A percentile compares a stretch with the other conserved stretches of the same genome.
These are phyloP conservation scores for Ectemnius cavifrons DNA, from an alignment of 2,888 invertebrate genomes.

Conservation along the genomic window DNA sequence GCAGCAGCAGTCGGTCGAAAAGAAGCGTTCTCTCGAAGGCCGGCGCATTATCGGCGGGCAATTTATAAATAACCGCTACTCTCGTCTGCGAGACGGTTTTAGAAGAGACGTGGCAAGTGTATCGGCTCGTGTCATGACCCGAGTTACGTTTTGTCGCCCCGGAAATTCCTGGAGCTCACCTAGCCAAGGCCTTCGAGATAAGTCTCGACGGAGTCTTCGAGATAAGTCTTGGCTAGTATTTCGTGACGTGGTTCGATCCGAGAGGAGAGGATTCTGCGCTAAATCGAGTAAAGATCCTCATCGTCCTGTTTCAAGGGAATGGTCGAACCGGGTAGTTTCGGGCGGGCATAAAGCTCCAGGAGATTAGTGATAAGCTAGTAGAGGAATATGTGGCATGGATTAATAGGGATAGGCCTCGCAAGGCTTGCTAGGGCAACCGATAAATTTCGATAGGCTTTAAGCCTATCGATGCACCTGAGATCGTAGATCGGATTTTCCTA, in stretches of 20 bases:
- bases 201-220: not conserved
- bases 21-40: conserved; percentile 1
- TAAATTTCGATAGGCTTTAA: conserved; percentile 54
- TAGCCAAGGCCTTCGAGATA: not conserved
- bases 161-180: not conserved
- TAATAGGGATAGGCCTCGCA: conserved; percentile 28
- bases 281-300: conserved; percentile 43
- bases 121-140: conserved; percentile 9
- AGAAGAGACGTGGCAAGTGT: conserved; percentile 11
- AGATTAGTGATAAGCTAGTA: conserved; percentile 49
- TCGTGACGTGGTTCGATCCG: not conserved
- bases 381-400: conserved; percentile 45
- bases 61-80: conserved; percentile 6
- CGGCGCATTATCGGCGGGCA: not conserved
- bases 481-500: conserved; percentile 40
- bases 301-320: conserved; percentile 19
- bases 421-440: conserved; percentile 28
- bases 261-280: conserved; percentile 20
- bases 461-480: conserved; percentile 35
- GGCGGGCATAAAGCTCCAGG: conserved; percentile 36
- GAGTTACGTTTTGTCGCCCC: not conserved
- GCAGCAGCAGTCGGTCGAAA: not conserved
- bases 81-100: conserved; percentile 10
- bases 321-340: conserved; percentile 40
- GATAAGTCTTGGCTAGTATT: not conserved